These are phyloP conservation scores for Oscarella lobularis DNA, from an alignment of 37 sponge, comb jelly and placozoan species.

Conservation along the genomic window DNA sequence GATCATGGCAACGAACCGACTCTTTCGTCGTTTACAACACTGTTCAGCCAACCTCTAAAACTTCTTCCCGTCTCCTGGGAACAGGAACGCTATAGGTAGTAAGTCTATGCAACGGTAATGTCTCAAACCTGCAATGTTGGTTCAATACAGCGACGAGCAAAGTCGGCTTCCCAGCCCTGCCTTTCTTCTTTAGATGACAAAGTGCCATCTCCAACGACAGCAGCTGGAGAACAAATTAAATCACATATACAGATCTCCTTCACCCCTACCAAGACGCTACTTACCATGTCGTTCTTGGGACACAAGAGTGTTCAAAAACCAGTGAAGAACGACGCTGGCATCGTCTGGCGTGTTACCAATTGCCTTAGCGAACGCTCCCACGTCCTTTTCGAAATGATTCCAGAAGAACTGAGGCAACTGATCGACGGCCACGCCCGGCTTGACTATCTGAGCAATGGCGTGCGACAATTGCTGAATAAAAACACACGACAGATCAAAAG, in stretches of 20 bases:
- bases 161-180: neutral
- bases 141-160: neutral
- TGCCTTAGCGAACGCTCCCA: slow-evolving; percentile 17
- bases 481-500: no score
- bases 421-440: slow-evolving; percentile 2
- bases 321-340: slow-evolving; percentile 35
- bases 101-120: neutral
- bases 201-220: neutral
- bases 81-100: neutral
- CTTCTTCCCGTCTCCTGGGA: neutral
- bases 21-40: neutral
- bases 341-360: slow-evolving; percentile 29
- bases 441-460: neutral
- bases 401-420: slow-evolving; percentile 40
- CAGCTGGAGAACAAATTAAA: neutral
- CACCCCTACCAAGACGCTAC: no score
- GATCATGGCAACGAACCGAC: neutral
- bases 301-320: slow-evolving; percentile 28
- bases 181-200: neutral
- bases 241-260: no score
- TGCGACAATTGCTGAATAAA: neutral
- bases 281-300: no score
- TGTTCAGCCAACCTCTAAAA: neutral
- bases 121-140: neutral
- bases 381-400: slow-evolving; percentile 46